Evolutionary conservation across 2,888 invertebrate genomes (phyloP).

Genomic region (Latheticus oryzae): DNA sequence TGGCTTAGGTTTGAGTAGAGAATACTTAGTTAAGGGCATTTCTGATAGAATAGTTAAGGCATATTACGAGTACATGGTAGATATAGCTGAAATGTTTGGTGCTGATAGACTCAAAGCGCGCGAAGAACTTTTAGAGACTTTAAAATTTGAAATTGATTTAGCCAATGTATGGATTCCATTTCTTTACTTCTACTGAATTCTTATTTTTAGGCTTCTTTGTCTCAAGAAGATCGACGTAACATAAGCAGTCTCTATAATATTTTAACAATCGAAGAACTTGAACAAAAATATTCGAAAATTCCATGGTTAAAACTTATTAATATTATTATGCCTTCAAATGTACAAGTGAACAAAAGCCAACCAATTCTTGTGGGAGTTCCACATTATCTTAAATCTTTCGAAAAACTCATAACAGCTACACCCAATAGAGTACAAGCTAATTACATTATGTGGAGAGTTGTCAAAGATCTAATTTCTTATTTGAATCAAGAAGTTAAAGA

Average conservation of each 20-base stretch:
- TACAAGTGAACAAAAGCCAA: conserved; percentile 61
- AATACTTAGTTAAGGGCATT: conserved; percentile 81
- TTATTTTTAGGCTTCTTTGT: conserved; percentile 41
- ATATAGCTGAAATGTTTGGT: conserved; percentile 52
- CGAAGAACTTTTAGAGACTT: conserved; percentile 47
- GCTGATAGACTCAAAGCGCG: conserved; percentile 46
- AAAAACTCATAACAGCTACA: conserved; percentile 48
- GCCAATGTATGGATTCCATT: conserved; percentile 44
- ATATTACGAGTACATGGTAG: conserved; percentile 69
- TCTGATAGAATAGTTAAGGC: conserved; percentile 81
- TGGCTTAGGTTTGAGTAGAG: conserved; percentile 80
- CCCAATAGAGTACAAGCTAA: conserved; percentile 76
- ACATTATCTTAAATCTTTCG: conserved; percentile 62
- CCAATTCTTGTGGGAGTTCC: conserved; percentile 67
- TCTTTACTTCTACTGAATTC: neutral
- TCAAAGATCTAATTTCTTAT: conserved; percentile 81
- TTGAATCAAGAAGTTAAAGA: conserved; percentile 79
- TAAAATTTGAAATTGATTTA: conserved; percentile 52
- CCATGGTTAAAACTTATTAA: conserved; percentile 67
- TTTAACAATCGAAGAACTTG: conserved; percentile 66
- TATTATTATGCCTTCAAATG: conserved; percentile 59
- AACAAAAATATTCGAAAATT: conserved; percentile 61
- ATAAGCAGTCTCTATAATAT: conserved; percentile 64
- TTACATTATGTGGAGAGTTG: conserved; percentile 89
- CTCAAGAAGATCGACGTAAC: conserved; percentile 43